A percentile compares a stretch with the other conserved stretches of the same genome.
Evolutionary conservation across 2,113 vertebrate genomes (phyloP).

Genomic region (Nannobrachium achirus): DNA sequence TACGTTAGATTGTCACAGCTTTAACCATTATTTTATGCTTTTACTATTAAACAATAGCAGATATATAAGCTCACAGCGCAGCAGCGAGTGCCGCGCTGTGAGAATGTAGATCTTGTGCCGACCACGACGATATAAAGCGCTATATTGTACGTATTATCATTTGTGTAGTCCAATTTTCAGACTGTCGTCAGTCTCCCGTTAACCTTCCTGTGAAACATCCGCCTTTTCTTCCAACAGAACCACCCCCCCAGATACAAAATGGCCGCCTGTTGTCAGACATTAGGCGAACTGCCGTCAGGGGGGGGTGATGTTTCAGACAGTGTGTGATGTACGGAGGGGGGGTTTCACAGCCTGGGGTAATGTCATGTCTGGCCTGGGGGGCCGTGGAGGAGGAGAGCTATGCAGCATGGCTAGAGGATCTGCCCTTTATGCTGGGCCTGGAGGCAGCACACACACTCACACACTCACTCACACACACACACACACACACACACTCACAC

Average conservation of each 20-base stretch:
- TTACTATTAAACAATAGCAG: too few species aligned
- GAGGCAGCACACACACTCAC: conserved; percentile 66
- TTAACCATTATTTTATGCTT: too few species aligned
- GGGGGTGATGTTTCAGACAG: conserved; percentile 59
- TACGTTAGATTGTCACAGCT: too few species aligned
- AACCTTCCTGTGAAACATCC: neutral
- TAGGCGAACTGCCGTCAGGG: conserved; percentile 57
- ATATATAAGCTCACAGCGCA: too few species aligned
- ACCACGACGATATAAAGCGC: too few species aligned
- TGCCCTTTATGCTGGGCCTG: conserved; percentile 75
- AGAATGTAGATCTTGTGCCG: too few species aligned
- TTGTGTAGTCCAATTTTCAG: too few species aligned
- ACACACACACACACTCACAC: too few species aligned
- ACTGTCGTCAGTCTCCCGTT: too few species aligned
- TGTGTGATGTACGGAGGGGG: conserved; percentile 63
- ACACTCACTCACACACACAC: conserved; percentile 12
- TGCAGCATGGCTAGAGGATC: conserved; percentile 72
- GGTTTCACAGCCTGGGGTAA: conserved; percentile 77
- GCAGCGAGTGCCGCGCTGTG: too few species aligned
- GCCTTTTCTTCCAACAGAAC: neutral
- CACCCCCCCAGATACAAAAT: conserved; percentile 62
- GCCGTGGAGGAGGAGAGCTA: conserved; percentile 54
- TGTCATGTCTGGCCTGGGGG: conserved; percentile 79
- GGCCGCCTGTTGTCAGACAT: conserved; percentile 61
- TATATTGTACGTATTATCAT: too few species aligned